These are phyloP conservation scores for Sinella curviseta DNA, from an alignment of 1,140 invertebrate genomes.

Conservation along the genomic window DNA sequence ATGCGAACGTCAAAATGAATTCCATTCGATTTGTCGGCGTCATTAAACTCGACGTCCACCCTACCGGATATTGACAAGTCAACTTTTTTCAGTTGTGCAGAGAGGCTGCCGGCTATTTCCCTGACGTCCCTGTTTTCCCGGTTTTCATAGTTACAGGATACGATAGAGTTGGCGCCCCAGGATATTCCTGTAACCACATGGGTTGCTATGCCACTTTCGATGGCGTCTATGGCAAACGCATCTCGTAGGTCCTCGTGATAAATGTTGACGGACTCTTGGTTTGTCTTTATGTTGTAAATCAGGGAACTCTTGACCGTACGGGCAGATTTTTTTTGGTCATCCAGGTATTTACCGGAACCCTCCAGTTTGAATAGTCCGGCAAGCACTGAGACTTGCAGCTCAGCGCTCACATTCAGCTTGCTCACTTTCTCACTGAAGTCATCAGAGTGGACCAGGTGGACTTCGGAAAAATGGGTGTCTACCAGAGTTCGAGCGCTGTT, in stretches of 20 bases:
- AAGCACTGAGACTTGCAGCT: slow-evolving; percentile 27
- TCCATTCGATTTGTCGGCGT: slow-evolving; percentile 14
- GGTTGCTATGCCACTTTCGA: slow-evolving; percentile 28
- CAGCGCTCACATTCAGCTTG: slow-evolving; percentile 28
- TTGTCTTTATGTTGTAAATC: no score
- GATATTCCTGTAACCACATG: slow-evolving; percentile 29
- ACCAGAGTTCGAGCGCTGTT: not conserved
- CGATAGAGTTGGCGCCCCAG: slow-evolving; percentile 32
- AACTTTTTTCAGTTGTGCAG: slow-evolving; percentile 20
- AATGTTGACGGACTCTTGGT: slow-evolving; percentile 32
- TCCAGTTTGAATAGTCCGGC: slow-evolving; percentile 25
- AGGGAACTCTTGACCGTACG: slow-evolving; percentile 11
- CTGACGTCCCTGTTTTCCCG: slow-evolving; percentile 23
- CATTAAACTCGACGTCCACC: slow-evolving; percentile 18
- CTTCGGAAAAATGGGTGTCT: slow-evolving; percentile 28
- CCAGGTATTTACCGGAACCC: slow-evolving; percentile 28
- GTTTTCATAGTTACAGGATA: slow-evolving; percentile 1
- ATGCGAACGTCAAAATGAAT: no score
- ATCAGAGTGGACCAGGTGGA: slow-evolving; percentile 8
- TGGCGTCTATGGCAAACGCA: not conserved
- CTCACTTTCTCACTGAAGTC: slow-evolving; percentile 21
- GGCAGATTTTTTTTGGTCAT: no score
- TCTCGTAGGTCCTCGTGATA: slow-evolving; percentile 30
- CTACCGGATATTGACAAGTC: not conserved
- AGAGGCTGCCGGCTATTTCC: slow-evolving; percentile 15